Evolutionary conservation across 2,888 invertebrate genomes (phyloP).

Genomic region (Podotricha telesiphe): DNA sequence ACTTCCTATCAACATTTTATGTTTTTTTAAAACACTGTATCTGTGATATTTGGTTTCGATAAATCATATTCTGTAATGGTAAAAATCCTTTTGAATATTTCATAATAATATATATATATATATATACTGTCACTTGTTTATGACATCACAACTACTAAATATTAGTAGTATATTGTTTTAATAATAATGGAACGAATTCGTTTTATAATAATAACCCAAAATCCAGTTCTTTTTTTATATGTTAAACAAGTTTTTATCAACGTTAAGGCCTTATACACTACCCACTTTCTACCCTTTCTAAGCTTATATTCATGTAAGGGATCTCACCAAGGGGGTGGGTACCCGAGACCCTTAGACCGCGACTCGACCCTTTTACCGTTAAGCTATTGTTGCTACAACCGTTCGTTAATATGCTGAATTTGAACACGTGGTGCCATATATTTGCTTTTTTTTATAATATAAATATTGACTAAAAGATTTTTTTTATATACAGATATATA

Average conservation of each 20-base stretch:
- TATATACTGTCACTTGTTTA: too few species aligned
- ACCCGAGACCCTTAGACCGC: slow-evolving; percentile 42
- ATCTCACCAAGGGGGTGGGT: slow-evolving; percentile 38
- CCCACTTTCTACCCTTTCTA: slow-evolving; percentile 32
- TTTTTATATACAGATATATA: too few species aligned
- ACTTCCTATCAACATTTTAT: slow-evolving; percentile 11
- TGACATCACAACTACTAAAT: too few species aligned
- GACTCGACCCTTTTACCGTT: slow-evolving; percentile 44
- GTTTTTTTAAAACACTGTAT: neutral
- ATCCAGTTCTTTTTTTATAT: neutral
- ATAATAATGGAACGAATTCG: neutral
- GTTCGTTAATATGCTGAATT: slow-evolving; percentile 31
- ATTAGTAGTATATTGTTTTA: too few species aligned
- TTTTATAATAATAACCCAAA: neutral
- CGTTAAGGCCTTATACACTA: slow-evolving; percentile 7
- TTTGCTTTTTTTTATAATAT: neutral
- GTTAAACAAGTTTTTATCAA: neutral
- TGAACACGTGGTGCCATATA: slow-evolving; percentile 18
- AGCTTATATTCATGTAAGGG: slow-evolving; percentile 37
- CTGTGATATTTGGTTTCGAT: neutral
- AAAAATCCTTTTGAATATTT: too few species aligned
- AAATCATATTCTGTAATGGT: neutral
- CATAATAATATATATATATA: too few species aligned
- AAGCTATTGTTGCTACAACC: slow-evolving; percentile 38
- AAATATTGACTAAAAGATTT: neutral